Conservation (phyloP, 2,888 invertebrate genomes). For the Athetis lepigone region DNA sequence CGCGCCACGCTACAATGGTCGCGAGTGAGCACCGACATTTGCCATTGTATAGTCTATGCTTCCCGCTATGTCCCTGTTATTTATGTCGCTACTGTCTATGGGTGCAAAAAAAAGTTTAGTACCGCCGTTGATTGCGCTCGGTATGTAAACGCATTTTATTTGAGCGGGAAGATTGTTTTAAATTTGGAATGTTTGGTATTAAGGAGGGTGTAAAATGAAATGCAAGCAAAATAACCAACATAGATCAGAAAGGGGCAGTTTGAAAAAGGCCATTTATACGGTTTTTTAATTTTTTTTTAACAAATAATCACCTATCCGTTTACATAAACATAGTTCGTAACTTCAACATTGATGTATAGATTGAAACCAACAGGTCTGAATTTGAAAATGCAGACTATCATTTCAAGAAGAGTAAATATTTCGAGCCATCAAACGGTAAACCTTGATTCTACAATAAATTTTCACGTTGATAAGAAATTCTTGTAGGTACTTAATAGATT, state of each 20-base stretch:
- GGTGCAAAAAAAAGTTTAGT: conserved; percentile 63
- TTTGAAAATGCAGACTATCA: background rate
- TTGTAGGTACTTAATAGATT: background rate
- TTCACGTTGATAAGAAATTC: background rate
- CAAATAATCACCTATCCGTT: no score
- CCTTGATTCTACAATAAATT: background rate
- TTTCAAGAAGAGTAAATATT: background rate
- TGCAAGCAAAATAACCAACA: background rate
- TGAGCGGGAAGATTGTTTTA: conserved; percentile 56
- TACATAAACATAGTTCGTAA: background rate
- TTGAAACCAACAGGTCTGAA: no score
- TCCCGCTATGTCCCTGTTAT: conserved; percentile 83
- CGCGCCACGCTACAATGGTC: conserved; percentile 90
- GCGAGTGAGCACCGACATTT: conserved; percentile 89
- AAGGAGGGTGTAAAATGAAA: conserved; percentile 14
- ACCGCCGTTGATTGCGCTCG: conserved; percentile 59
- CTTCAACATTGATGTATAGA: no score
- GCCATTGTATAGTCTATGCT: conserved; percentile 89
- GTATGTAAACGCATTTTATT: conserved; percentile 59
- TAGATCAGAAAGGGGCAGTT: background rate
- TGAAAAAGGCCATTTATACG: background rate
- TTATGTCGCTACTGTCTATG: conserved; percentile 77
- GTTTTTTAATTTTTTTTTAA: no score
- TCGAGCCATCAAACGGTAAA: background rate
- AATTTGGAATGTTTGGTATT: conserved; percentile 51